Evolutionary conservation across 2,888 invertebrate species (phyloP).

Genomic region (Sphaerophoria rueppellii): DNA sequence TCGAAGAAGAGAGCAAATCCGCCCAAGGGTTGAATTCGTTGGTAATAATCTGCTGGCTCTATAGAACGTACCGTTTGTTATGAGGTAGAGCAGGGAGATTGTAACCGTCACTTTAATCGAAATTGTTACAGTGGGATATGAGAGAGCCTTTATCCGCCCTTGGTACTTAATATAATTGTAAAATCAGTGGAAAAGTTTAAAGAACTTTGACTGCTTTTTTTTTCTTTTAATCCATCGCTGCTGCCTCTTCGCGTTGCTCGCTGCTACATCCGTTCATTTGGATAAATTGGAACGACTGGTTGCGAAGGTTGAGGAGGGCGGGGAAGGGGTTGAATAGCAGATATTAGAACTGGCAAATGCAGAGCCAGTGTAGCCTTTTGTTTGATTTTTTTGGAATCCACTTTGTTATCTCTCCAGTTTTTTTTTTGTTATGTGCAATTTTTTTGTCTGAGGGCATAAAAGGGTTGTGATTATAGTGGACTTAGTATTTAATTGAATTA

Average conservation of each 20-base stretch:
- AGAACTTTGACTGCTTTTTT: conserved; percentile 62
- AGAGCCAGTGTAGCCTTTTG: conserved; percentile 43
- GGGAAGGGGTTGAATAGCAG: neutral
- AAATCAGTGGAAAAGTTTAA: conserved; percentile 72
- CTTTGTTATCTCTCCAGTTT: conserved; percentile 51
- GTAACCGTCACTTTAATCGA: conserved; percentile 64
- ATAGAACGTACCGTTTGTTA: too few relatives aligned
- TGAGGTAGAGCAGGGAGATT: too few relatives aligned
- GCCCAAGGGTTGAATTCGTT: conserved; percentile 49
- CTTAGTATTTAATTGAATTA: conserved; percentile 73
- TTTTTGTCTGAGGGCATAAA: conserved; percentile 42
- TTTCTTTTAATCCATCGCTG: conserved; percentile 36
- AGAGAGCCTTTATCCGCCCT: conserved; percentile 41
- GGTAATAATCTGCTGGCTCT: conserved; percentile 57
- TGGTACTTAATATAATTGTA: conserved; percentile 69
- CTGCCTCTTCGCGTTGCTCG: neutral
- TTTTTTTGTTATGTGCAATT: conserved; percentile 23
- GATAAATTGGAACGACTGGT: conserved; percentile 34
- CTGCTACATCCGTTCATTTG: conserved; percentile 34
- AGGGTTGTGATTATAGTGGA: conserved; percentile 71
- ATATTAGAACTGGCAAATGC: conserved; percentile 24
- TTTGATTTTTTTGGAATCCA: conserved; percentile 56
- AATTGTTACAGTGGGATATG: conserved; percentile 59
- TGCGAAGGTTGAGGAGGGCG: neutral
- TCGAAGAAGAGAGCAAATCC: conserved; percentile 31